Evolutionary conservation across 1,140 invertebrate genomes (phyloP).

Genomic region (Bombus huntii): DNA sequence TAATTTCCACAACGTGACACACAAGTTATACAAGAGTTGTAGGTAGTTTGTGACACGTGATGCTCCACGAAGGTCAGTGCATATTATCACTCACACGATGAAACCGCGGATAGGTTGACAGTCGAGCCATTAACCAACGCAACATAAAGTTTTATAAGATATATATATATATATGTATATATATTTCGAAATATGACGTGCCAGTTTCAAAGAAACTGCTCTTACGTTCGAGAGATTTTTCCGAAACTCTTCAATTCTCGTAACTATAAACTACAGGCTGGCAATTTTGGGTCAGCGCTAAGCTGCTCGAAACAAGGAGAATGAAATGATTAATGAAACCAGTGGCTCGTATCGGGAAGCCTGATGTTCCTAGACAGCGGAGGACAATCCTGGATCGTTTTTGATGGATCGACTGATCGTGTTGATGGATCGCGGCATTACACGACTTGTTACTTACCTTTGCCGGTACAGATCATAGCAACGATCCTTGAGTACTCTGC

Average conservation of each 20-base stretch:
- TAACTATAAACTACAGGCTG: not conserved
- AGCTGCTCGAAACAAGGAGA: not conserved
- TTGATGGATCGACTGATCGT: constrained; percentile 58
- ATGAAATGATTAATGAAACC: constrained; percentile 33
- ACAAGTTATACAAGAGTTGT: not conserved
- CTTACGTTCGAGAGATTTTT: not conserved
- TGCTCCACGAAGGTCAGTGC: not conserved
- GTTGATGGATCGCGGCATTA: constrained; percentile 54
- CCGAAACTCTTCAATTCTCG: not conserved
- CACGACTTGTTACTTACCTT: constrained; percentile 64
- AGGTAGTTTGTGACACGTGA: constrained; percentile 12
- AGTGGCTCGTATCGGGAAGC: not conserved
- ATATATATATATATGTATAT: too few species aligned
- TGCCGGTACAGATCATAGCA: not conserved
- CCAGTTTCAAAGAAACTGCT: not conserved
- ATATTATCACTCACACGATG: not conserved
- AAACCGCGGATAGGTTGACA: not conserved
- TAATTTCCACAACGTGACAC: not conserved
- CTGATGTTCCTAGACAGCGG: not conserved
- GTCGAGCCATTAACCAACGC: not conserved
- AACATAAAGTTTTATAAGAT: too few species aligned
- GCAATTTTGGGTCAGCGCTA: not conserved
- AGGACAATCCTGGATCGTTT: constrained; percentile 25
- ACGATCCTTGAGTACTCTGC: not conserved
- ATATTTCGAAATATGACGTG: too few species aligned